Evolutionary conservation across 1,140 invertebrate species (phyloP), one percentile per base, ranked within the genome.

Genomic region (Caenorhabditis tropicalis): DNA sequence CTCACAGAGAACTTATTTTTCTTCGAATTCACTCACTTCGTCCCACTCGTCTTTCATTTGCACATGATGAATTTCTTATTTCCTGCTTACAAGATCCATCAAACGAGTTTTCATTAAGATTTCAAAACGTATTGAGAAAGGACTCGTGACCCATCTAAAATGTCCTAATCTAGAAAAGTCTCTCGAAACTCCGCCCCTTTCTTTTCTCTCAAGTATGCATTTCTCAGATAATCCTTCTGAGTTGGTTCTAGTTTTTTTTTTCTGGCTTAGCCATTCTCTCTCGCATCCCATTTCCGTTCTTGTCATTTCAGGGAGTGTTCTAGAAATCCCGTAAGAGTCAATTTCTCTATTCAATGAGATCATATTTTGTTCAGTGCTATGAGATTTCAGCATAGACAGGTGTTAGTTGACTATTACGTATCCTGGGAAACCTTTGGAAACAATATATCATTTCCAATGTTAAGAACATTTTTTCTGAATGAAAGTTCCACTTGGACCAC

Each of bases 101-200:
- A 24, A 15, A 27, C 12, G 24, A 56, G 19, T 60, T 60, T 60
- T 60, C 56, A 24, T 60, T 24, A 60, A 60, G 56, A 60, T 31
- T 58, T 29, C 56, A 7, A 29, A 58, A 58, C 3, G 7, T 10
- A 27, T 1, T 36, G 19, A 39, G 43, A 74, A 43, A 74, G 10
- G 2, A 43, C 65, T 24, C 65, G 39, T 12, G 39, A 43, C 6
- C 33, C 1, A 65, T 16, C 58, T 15, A 19, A 31, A 43, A 74
- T 46, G 36, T 74, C 36, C 65, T 74, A 74, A 74, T 74, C 65
- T 36, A 74, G 36, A 74, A 74, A n/a, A 16, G 24, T 27, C 53
- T 21, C 29, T 27, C 10, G 36, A 10, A 7, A 36, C 0, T 21
- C 16, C 36, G 29, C 33, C 65, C 65, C 43, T 29, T 43, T 24